A percentile compares a stretch with the other conserved stretches of the same genome.
Evolutionary conservation across 2,113 vertebrate species (phyloP).

Genomic region (Rostratula benghalensis): DNA sequence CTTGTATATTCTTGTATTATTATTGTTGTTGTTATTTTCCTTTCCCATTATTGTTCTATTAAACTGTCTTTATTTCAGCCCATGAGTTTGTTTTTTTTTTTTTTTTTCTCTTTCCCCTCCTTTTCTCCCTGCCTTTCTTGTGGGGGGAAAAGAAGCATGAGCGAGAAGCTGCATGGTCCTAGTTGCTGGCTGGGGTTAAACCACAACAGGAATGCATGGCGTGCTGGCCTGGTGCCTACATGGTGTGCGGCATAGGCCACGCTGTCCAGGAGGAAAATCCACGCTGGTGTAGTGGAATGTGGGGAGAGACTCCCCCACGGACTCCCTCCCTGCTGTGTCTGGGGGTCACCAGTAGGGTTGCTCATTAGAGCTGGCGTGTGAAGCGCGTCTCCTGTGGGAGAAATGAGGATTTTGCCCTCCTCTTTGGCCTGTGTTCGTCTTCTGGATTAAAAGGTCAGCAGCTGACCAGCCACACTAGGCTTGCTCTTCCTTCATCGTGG

Average conservation of each 20-base stretch:
- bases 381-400: not conserved
- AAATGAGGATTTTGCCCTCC: not conserved
- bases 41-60: not conserved
- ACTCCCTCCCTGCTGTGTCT: not conserved
- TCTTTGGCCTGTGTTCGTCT: not conserved
- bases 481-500: not conserved
- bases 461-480: not conserved
- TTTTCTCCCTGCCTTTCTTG: not conserved
- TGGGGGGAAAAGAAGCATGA: not conserved
- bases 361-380: not conserved
- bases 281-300: not conserved
- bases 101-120: not conserved
- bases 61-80: not conserved
- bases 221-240: not conserved
- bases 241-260: accelerated
- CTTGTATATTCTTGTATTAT: not conserved
- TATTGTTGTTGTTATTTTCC: not conserved
- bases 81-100: not conserved
- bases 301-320: not conserved
- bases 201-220: not conserved
- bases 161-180: not conserved
- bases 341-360: accelerated
- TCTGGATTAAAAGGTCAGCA: not conserved
- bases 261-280: not conserved
- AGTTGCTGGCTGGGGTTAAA: not conserved